Evolutionary conservation across 2,888 invertebrate genomes (phyloP), one percentile per base, ranked within the genome.

Genomic region (Ennomos quercinarius): DNA sequence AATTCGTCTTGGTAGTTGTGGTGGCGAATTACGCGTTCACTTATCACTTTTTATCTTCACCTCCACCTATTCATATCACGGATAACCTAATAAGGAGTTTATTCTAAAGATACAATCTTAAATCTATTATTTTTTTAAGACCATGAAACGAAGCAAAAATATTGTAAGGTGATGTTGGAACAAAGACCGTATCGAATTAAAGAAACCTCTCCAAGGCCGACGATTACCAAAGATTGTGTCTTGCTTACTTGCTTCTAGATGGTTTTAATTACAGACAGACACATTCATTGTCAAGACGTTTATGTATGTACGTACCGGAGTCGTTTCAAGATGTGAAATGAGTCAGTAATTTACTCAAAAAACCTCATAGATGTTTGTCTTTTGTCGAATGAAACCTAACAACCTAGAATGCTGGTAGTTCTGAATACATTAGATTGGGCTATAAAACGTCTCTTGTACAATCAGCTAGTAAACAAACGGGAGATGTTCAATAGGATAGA

Each of bases 121-220:
- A 35, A 45, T 34, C 8, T n/a, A 38, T 9, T 39, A 46, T 37
- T 48, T 27, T 49, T 44, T 34, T 12, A 34, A 41, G 41, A 43
- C n/a, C 44, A 42, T 51, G 9, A 11, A 56, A 51, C 38, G 43
- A 40, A 45, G 13, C 13, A 27, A 35, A 51, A 61, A 48, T 47
- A 38, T 12, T 55, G 53, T 57, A 49, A 61, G 60, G 59, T 57
- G 57, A 66, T 60, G 60, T 65, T 62, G 46, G 61, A 65, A 69
- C 69, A 69, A 69, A 65, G 67, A 67, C 62, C 65, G 65, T 67
- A 66, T 60, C 69, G 50, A 69, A 69, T 69, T 62, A 56, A 61
- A 64, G 65, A 62, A 67, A 66, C 67, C 67, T 67, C 61, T 47
- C 65, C 59, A 61, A 64, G 65, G 65, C 64, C 63, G 48, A 53